These are phyloP conservation scores for Andrena camellia DNA, from an alignment of 2,888 invertebrate species.

Conservation along the genomic window DNA sequence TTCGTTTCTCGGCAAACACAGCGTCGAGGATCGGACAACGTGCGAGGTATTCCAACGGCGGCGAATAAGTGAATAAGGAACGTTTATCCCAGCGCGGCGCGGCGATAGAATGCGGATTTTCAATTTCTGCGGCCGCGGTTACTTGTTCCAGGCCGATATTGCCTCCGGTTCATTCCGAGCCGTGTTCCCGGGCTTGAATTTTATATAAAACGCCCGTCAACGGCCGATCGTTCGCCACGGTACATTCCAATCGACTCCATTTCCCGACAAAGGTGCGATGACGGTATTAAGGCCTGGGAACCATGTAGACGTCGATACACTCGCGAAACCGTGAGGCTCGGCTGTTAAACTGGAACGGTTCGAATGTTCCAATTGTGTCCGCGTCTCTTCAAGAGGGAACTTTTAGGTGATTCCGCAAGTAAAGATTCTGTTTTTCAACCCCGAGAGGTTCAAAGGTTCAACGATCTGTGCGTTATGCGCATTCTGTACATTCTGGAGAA, in stretches of 20 bases:
- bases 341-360: no score
- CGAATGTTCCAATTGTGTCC: no score
- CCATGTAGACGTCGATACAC: no score
- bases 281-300: constrained; percentile 16
- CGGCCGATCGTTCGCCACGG: background rate
- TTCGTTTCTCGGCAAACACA: constrained; percentile 54
- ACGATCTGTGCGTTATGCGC: background rate
- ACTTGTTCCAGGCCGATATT: constrained; percentile 53
- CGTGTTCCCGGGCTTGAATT: background rate
- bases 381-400: background rate
- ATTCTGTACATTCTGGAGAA: background rate
- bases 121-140: constrained; percentile 38
- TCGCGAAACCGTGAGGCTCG: no score
- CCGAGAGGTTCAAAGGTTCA: no score
- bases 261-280: constrained; percentile 8
- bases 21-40: constrained; percentile 59
- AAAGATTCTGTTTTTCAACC: no score
- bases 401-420: background rate
- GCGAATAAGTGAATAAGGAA: constrained; percentile 49
- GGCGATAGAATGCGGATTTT: constrained; percentile 58
- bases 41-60: constrained; percentile 57
- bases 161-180: constrained; percentile 43
- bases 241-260: constrained; percentile 39
- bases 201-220: constrained; percentile 11
- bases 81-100: constrained; percentile 45